Evolutionary conservation across 2,797 vertebrate genomes (phyloP), one percentile per base, ranked within the genome.

Genomic region (Anniella stebbinsi): DNA sequence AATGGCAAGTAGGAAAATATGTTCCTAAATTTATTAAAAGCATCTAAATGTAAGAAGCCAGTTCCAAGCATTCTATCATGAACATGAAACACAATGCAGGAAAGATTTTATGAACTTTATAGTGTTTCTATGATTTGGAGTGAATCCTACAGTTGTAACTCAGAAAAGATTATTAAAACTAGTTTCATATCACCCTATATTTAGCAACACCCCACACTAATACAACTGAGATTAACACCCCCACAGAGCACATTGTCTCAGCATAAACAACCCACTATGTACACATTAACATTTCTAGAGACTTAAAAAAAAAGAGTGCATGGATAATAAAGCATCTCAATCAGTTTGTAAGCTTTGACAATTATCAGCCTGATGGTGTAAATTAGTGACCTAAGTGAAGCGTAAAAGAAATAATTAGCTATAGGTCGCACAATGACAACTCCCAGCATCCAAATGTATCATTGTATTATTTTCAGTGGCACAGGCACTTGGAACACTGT

Each of bases 271-370:
- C 28, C 57, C 92, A 54, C 84, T 93, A 60, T 2, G 0, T 76
- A 36, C n/a, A 90, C 45, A 66, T 73, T 82, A 92, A 90, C 36
- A n/a, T 93, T 90, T 94, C n/a, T 80, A 93, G 92, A 91, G 17
- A 78, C 92, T 33, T 67, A 41, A 83, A 78, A 33, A n/a, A 75
- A 87, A 76, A n/a, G 69, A 11, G 91, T 90, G 75, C 76, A 80
- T 89, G 77, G 33, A 86, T 94, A 94, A 95, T 90, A 92, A 93
- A 94, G 75, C 54, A 80, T 21, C 57, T 80, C 25, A 89, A 84
- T 77, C 73, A 87, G 0, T 90, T 93, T 89, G 15, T 25, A 94
- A 86, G 7, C 89, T 90, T 89, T 87, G 70, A 81, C 18, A 92
- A 66, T 92, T 91, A 92, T n/a, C 18, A 88, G 23, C 80, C 85